Percentiles rank a stretch among this genome's conserved stretches.
phyloP scores from a whole-genome alignment of 2,113 vertebrate species.

The Scatophagus argus region DNA sequence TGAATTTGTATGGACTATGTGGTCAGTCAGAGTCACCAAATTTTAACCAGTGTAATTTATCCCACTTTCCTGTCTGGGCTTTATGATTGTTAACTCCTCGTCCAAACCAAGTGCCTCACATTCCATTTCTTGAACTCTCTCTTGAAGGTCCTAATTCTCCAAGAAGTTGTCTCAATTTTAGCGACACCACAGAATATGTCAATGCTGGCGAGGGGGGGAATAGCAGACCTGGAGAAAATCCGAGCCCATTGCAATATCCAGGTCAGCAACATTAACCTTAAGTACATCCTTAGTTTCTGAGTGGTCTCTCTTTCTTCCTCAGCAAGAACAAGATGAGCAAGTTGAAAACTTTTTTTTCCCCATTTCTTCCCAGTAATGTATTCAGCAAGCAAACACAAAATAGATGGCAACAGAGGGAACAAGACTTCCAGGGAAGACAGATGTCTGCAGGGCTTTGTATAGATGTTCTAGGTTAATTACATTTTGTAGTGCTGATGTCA shows the following conservation, averaged over 20 bases:
- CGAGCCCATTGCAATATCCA: constrained; percentile 23
- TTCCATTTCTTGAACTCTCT: not conserved
- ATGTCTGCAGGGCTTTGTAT: not conserved
- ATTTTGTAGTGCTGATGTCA: constrained; percentile 6
- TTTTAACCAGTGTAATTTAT: not conserved
- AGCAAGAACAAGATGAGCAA: constrained; percentile 12
- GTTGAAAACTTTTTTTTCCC: constrained; percentile 4
- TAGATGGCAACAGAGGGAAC: not conserved
- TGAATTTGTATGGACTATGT: not conserved
- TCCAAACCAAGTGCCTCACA: constrained; percentile 4
- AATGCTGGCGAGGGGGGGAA: constrained; percentile 9
- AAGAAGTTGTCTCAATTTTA: constrained; percentile 23
- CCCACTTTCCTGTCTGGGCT: not conserved
- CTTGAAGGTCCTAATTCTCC: constrained; percentile 3
- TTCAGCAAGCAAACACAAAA: constrained; percentile 9
- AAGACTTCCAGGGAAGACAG: not conserved
- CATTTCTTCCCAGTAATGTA: constrained; percentile 13
- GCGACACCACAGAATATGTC: constrained; percentile 9
- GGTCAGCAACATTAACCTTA: constrained; percentile 51
- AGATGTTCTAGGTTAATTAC: constrained; percentile 16
- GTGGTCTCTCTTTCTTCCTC: constrained; percentile 13
- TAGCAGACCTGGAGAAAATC: not conserved
- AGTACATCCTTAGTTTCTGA: constrained; percentile 26
- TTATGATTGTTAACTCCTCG: not conserved
- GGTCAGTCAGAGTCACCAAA: not conserved